Evolutionary conservation across 2,888 invertebrate species (phyloP), one percentile per base, ranked within the genome.

Genomic region (Pardosa pseudoannulata): DNA sequence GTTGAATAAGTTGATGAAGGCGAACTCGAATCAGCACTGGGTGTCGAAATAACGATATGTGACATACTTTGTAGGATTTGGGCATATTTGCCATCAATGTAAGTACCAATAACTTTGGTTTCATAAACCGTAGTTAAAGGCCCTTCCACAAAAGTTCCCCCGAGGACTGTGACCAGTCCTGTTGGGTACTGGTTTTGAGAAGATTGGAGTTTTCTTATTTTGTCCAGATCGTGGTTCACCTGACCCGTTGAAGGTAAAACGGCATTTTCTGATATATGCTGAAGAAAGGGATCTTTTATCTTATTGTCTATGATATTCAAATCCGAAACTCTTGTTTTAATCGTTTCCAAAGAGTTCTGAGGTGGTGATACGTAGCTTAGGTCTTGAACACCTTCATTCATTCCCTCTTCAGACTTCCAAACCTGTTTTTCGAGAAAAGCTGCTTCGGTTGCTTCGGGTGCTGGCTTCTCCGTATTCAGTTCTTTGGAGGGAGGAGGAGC

Each of bases 41-140:
- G 27, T 9, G 70, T 31, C 3, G 71, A 19, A 11, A 65, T 29
- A 67, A 79, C 65, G 31, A 88, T 64, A 23, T 94, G 95, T 0
- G 96, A 96, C 64, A 95, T 95, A 90, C 96, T 96, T 90, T 96
- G 96, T 32, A 96, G 92, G 11, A 96, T 95, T 92, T 97, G 96
- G 1, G 96, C 96, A 91, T 97, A 96, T 92, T 96, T 96, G 1
- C 90, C 90, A 76, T 90, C 90, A 90, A 96, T 96, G 90, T 95
- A 96, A 2, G 97, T 96, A 31, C 97, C 96, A 90, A 96, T 95
- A 16, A 97, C 96, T 91, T 95, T 96, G 0, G 96, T 96, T 92
- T 96, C 96, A 90, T 96, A 96, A 5, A 96, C 94, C 0, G 96
- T 96, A 7, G 96, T 96, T 1, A 95, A 92, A 1, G 96, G 96